Percentiles rank a stretch among this genome's conserved stretches.
Evolutionary conservation across 35 echinoderm and acorn worm species (phyloP).

Genomic region (Heliocidaris erythrogramma): DNA sequence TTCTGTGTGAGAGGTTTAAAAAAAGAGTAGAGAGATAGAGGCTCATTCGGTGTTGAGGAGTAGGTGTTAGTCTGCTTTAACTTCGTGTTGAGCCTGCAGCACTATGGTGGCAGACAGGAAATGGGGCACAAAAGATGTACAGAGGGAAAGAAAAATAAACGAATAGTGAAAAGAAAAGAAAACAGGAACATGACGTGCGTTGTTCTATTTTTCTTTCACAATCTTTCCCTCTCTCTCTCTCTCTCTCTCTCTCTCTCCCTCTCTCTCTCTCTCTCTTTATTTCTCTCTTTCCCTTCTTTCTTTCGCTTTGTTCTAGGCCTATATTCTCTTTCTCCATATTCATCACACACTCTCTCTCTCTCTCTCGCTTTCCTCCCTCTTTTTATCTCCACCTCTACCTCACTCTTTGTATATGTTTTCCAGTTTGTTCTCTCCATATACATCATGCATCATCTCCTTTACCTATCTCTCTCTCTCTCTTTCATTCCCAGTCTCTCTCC

Average conservation of each 20-base stretch:
- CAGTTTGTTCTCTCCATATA: too few species aligned
- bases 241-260: too few species aligned
- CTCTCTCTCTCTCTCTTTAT: too few species aligned
- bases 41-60: neutral
- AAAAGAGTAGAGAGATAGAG: neutral
- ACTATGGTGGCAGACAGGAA: neutral
- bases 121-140: slow-evolving; percentile 8
- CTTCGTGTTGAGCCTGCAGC: neutral
- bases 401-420: neutral
- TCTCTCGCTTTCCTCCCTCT: neutral
- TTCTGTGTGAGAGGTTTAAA: neutral
- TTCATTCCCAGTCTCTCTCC: neutral
- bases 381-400: neutral
- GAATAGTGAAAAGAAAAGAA: slow-evolving; percentile 8
- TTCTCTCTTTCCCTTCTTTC: too few species aligned
- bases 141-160: slow-evolving; percentile 21
- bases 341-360: neutral
- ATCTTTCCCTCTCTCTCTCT: neutral
- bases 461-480: neutral
- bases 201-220: slow-evolving; percentile 13
- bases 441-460: neutral
- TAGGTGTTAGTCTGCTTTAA: neutral
- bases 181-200: neutral
- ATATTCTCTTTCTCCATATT: neutral
- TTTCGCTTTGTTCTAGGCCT: too few species aligned